phyloP scores from a whole-genome alignment of 2,113 vertebrate species.

The Cynocephalus volans region DNA sequence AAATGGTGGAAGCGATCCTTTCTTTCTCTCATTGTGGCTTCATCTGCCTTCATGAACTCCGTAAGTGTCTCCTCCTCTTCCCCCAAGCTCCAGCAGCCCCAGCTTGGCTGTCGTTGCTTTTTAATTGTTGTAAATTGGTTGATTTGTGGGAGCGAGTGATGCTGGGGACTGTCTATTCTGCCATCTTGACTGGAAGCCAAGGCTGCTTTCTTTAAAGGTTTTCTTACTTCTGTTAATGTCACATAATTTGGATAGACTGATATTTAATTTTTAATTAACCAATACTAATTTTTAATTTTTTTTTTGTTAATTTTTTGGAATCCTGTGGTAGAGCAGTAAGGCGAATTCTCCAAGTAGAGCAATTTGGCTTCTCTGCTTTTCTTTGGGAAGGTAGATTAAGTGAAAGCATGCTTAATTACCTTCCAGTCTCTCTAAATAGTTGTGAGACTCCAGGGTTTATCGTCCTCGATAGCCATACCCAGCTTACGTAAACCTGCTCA shows the following conservation, averaged over 20 bases:
- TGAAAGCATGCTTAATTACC: constrained; percentile 23
- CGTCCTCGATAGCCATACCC: constrained; percentile 50
- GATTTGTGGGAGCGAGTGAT: too few relatives aligned
- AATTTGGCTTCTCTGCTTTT: background rate
- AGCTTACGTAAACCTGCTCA: constrained; percentile 44
- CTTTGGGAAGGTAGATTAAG: constrained; percentile 12
- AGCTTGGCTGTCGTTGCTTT: too few relatives aligned
- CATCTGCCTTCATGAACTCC: too few relatives aligned
- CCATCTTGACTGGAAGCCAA: background rate
- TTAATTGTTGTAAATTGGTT: too few relatives aligned
- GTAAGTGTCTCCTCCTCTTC: too few relatives aligned
- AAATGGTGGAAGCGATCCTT: too few relatives aligned
- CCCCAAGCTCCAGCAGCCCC: too few relatives aligned
- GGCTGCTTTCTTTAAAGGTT: background rate
- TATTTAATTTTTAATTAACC: background rate
- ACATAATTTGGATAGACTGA: background rate
- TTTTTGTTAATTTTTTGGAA: background rate
- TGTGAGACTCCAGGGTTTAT: constrained; percentile 53
- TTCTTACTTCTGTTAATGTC: constrained; percentile 25
- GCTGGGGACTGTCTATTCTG: too few relatives aligned
- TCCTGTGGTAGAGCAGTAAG: background rate
- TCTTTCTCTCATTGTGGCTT: too few relatives aligned
- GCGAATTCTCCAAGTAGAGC: background rate
- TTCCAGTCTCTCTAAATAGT: background rate
- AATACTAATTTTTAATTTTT: constrained; percentile 22